These are phyloP conservation scores for Dryobota labecula DNA, from an alignment of 2,888 invertebrate genomes.

Conservation along the genomic window DNA sequence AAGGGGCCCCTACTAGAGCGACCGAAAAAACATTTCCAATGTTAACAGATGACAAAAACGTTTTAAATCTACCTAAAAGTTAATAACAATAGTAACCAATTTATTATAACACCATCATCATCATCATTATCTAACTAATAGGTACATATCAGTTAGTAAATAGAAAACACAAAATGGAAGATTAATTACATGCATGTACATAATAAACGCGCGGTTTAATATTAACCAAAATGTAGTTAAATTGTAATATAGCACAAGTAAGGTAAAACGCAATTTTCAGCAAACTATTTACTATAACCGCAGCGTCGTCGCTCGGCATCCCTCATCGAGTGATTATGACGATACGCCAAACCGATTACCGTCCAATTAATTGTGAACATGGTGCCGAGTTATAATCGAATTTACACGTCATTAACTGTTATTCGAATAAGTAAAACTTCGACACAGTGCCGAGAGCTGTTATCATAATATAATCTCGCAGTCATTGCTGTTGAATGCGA, in stretches of 20 bases:
- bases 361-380: constrained; percentile 61
- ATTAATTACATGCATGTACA: neutral
- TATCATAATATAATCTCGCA: constrained; percentile 39
- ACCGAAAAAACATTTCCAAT: no score
- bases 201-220: constrained; percentile 14
- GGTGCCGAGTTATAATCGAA: constrained; percentile 52
- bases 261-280: constrained; percentile 41
- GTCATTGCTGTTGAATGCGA: constrained; percentile 26
- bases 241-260: constrained; percentile 24
- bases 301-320: constrained; percentile 32
- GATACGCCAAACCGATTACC: constrained; percentile 62
- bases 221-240: constrained; percentile 17
- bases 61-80: neutral
- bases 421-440: constrained; percentile 61
- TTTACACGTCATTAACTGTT: constrained; percentile 55
- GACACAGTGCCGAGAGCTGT: constrained; percentile 20
- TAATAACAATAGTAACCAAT: neutral
- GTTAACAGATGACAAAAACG: no score
- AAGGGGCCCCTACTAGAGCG: no score
- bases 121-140: neutral
- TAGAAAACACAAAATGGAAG: constrained; percentile 13
- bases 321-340: constrained; percentile 48
- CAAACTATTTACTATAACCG: constrained; percentile 44
- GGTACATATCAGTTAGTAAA: no score
- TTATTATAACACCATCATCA: neutral